phyloP scores from a whole-genome alignment of 2,888 invertebrate genomes.

The Metopia argyrocephala region DNA sequence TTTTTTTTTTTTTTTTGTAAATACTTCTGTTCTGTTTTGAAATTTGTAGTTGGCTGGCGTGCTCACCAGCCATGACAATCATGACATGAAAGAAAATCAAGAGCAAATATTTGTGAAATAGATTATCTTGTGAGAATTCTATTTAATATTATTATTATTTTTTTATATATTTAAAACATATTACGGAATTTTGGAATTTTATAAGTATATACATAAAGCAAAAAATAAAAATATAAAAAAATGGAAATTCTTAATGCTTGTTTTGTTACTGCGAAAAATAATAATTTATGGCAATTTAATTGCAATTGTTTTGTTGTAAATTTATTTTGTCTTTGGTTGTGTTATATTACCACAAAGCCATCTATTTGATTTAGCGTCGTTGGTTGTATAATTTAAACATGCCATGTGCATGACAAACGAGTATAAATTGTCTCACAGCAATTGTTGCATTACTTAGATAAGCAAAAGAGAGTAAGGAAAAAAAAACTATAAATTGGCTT shows the following conservation, averaged over 20 bases:
- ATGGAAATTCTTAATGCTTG: constrained; percentile 30
- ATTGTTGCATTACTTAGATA: not conserved
- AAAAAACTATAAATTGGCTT: constrained; percentile 17
- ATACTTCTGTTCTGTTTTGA: constrained; percentile 27
- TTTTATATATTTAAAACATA: not conserved
- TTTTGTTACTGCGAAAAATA: constrained; percentile 33
- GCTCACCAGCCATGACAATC: constrained; percentile 62
- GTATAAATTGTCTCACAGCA: constrained; percentile 16
- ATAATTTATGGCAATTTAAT: constrained; percentile 56
- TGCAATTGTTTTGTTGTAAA: constrained; percentile 20
- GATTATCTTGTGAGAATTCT: constrained; percentile 59
- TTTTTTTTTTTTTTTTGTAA: not conserved
- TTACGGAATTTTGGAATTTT: constrained; percentile 40
- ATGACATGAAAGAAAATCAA: constrained; percentile 59
- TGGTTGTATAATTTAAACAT: not conserved
- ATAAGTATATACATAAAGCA: no score
- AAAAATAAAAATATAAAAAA: not conserved
- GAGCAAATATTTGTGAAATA: constrained; percentile 56
- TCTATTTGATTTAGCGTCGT: not conserved
- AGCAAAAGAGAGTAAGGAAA: not conserved
- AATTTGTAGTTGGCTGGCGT: constrained; percentile 47
- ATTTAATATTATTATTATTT: constrained; percentile 4
- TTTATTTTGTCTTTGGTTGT: not conserved
- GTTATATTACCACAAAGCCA: not conserved
- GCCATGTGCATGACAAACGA: not conserved